Evolutionary conservation across 1,140 invertebrate species (phyloP).

Genomic region (Drosophila ficusphila): DNA sequence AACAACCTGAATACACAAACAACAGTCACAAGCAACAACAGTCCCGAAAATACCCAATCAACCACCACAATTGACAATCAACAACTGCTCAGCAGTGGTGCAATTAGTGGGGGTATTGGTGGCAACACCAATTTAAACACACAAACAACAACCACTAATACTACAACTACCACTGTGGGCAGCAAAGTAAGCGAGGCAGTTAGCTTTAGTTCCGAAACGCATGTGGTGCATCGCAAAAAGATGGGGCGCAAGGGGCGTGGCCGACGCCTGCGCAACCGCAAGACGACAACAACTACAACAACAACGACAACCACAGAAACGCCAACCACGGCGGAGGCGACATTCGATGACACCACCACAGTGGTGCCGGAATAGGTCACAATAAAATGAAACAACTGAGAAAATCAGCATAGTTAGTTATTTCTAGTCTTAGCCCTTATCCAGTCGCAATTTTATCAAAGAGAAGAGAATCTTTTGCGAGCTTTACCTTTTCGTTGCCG

Average conservation of each 20-base stretch:
- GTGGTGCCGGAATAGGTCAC: slow-evolving; percentile 25
- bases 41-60: slow-evolving; percentile 14
- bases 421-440: slow-evolving; percentile 72
- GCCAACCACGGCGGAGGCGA: slow-evolving; percentile 20
- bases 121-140: slow-evolving; percentile 7
- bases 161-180: slow-evolving; percentile 10
- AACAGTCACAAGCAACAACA: slow-evolving; percentile 3
- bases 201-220: slow-evolving; percentile 65
- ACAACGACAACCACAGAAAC: slow-evolving; percentile 20
- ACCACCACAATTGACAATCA: slow-evolving; percentile 18
- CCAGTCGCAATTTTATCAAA: slow-evolving; percentile 20
- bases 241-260: slow-evolving; percentile 54
- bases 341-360: slow-evolving; percentile 22
- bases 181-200: slow-evolving; percentile 55
- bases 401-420: slow-evolving; percentile 66
- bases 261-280: slow-evolving; percentile 40
- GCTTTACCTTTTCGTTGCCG: slow-evolving; percentile 33
- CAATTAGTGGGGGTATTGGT: slow-evolving; percentile 31
- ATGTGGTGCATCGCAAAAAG: slow-evolving; percentile 74
- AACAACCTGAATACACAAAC: background rate
- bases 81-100: slow-evolving; percentile 7
- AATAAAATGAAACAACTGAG: background rate
- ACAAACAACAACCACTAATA: slow-evolving; percentile 6
- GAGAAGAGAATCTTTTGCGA: slow-evolving; percentile 24
- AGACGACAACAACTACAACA: slow-evolving; percentile 34